Conservation (phyloP, 53 echinoderm and acorn worm species). For the Hippasteria phrygiana region DNA sequence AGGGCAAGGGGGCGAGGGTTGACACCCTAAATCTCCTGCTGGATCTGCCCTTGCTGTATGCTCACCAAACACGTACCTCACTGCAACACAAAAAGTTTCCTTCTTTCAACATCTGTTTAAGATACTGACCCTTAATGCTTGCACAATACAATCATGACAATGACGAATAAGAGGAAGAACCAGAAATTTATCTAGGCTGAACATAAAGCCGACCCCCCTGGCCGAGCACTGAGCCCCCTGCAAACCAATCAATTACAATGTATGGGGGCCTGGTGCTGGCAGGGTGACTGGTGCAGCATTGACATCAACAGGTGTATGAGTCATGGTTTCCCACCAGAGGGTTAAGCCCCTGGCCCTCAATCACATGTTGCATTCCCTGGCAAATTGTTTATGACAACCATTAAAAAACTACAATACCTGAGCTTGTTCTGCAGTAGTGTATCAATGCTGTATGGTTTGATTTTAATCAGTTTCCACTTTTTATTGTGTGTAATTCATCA, state of each 20-base stretch:
- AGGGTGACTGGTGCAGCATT: background rate
- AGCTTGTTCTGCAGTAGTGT: background rate
- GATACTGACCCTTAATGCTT: background rate
- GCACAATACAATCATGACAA: background rate
- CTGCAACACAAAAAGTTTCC: no score
- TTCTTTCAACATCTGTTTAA: background rate
- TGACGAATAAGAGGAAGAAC: background rate
- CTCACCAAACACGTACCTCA: no score
- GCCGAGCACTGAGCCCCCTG: background rate
- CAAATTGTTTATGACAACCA: background rate
- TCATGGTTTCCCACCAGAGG: background rate
- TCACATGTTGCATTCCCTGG: background rate
- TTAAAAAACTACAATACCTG: background rate
- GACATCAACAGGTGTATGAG: conserved; percentile 4
- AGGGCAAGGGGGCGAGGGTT: no score
- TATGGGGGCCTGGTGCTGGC: background rate
- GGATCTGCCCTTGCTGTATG: no score
- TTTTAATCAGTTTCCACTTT: no score
- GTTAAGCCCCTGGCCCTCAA: background rate
- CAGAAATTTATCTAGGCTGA: background rate
- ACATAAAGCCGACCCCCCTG: background rate
- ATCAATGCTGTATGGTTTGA: background rate
- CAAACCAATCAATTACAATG: background rate
- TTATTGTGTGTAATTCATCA: no score
- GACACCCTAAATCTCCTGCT: no score